Evolutionary conservation across 2,888 invertebrate genomes (phyloP).

Genomic region (Cheilosia vulpina): DNA sequence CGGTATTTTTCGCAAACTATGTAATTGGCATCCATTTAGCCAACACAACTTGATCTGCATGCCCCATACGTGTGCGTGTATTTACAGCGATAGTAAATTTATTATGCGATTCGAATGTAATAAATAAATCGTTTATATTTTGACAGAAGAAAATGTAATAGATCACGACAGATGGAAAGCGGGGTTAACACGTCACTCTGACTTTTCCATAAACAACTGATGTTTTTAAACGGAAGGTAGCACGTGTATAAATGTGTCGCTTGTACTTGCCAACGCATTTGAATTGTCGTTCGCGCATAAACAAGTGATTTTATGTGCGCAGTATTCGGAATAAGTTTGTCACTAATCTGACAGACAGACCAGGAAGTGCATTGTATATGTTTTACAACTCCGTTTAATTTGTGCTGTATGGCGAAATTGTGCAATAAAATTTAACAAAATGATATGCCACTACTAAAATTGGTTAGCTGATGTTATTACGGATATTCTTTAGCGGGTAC

Average conservation of each 20-base stretch:
- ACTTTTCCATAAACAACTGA: conserved; percentile 5
- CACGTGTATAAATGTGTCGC: background rate
- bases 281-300: conserved; percentile 6
- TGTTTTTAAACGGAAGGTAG: conserved; percentile 2
- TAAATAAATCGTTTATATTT: conserved; percentile 39
- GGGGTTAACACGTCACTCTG: conserved; percentile 6
- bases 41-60: conserved; percentile 39
- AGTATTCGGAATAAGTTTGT: conserved; percentile 17
- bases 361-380: conserved; percentile 25
- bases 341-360: conserved; percentile 45
- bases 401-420: conserved; percentile 17
- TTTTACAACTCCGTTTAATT: conserved; percentile 3
- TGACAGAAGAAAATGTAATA: conserved; percentile 45
- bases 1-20: conserved; percentile 42
- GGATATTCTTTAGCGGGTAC: conserved; percentile 1
- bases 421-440: conserved; percentile 15
- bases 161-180: conserved; percentile 20
- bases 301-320: conserved; percentile 6
- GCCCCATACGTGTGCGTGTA: conserved; percentile 13
- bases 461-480: conserved; percentile 11
- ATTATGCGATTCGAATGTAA: conserved; percentile 62
- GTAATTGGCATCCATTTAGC: conserved; percentile 61
- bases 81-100: conserved; percentile 47
- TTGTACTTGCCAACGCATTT: conserved; percentile 16
- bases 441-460: background rate